Percentiles rank a stretch among this genome's conserved stretches.
Evolutionary conservation across 30 jellyfish, hydroid and myxozoan genomes (phyloP).

Genomic region (Aurelia aurita): DNA sequence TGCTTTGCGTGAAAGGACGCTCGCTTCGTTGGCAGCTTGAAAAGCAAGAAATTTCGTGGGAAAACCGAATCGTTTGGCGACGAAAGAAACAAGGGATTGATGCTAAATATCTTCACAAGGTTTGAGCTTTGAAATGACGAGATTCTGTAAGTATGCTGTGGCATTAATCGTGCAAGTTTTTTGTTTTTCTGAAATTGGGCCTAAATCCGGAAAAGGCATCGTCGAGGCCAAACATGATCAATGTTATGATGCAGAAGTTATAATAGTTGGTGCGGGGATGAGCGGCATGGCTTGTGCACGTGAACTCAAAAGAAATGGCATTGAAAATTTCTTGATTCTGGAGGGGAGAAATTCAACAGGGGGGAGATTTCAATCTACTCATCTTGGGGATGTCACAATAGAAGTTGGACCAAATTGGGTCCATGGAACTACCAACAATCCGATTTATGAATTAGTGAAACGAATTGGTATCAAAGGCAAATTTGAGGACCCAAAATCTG

Average conservation of each 20-base stretch:
- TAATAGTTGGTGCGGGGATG: constrained; percentile 81
- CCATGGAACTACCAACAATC: constrained; percentile 81
- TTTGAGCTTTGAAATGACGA: too few relatives aligned
- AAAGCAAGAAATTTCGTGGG: too few relatives aligned
- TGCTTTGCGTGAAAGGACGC: too few relatives aligned
- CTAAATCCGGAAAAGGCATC: constrained; percentile 1
- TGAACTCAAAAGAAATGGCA: constrained; percentile 50
- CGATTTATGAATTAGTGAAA: constrained; percentile 59
- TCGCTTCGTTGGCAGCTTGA: too few relatives aligned
- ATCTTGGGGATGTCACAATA: constrained; percentile 49
- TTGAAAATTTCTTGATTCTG: constrained; percentile 26
- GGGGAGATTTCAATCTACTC: constrained; percentile 49
- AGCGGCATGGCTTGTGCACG: constrained; percentile 69
- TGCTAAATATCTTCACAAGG: too few relatives aligned
- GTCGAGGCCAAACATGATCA: background rate
- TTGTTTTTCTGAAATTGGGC: too few relatives aligned
- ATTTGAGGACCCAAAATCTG: constrained; percentile 51
- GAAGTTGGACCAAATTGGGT: constrained; percentile 92
- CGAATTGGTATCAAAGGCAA: constrained; percentile 34
- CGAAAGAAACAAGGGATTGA: too few relatives aligned
- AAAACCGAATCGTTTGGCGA: too few relatives aligned
- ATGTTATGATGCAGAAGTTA: constrained; percentile 59
- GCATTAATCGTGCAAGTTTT: too few relatives aligned
- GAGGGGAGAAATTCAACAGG: constrained; percentile 75
- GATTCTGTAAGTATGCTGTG: too few relatives aligned